phyloP scores from a whole-genome alignment of 2,888 invertebrate genomes.

The Cheilosia variabilis region DNA sequence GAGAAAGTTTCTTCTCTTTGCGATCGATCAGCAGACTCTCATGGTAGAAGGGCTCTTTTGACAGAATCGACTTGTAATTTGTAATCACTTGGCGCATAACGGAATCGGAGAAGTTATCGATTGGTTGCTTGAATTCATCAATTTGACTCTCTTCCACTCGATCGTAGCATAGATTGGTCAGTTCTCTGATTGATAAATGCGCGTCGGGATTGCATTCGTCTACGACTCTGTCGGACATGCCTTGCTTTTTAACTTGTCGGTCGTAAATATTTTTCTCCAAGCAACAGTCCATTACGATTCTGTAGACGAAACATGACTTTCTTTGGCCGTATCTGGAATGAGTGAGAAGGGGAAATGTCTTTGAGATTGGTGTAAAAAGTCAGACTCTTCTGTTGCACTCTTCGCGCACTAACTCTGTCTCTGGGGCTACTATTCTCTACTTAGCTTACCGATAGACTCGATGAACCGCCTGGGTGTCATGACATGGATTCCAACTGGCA shows the following conservation, averaged over 20 bases:
- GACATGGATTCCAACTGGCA: constrained; percentile 99
- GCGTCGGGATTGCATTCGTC: constrained; percentile 99
- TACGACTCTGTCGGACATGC: constrained; percentile 98
- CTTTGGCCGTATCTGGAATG: constrained; percentile 92
- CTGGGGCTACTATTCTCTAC: neutral
- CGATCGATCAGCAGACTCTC: constrained; percentile 97
- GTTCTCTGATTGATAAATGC: constrained; percentile 94
- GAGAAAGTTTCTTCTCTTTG: constrained; percentile 96
- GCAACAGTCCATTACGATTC: constrained; percentile 98
- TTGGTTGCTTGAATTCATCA: constrained; percentile 87
- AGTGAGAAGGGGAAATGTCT: constrained; percentile 76
- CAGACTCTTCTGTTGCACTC: too few species aligned
- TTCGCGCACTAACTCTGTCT: neutral
- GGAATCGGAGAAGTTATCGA: constrained; percentile 88
- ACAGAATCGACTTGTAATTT: constrained; percentile 86
- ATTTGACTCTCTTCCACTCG: constrained; percentile 93
- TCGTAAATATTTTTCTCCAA: constrained; percentile 99
- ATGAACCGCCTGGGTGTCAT: constrained; percentile 98
- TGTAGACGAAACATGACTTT: constrained; percentile 97
- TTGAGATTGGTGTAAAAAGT: too few species aligned
- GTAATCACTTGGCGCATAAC: constrained; percentile 91
- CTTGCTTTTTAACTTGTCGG: constrained; percentile 98
- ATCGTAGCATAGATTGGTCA: constrained; percentile 94
- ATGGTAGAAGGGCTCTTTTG: constrained; percentile 96
- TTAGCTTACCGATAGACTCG: constrained; percentile 89